These are phyloP conservation scores for Drosophila sordidula DNA, from an alignment of 2,888 invertebrate species.

Conservation along the genomic window DNA sequence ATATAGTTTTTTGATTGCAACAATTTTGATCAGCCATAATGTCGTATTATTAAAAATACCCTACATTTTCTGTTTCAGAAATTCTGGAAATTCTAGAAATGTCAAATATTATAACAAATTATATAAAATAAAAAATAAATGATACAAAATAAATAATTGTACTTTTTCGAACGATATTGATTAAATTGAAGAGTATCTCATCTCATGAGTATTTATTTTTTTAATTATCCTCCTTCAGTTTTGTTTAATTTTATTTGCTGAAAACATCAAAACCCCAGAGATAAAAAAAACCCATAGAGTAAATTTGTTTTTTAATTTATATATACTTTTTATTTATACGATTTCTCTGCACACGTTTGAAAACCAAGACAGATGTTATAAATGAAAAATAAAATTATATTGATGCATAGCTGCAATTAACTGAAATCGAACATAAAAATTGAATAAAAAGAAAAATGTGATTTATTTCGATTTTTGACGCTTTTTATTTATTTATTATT, in stretches of 20 bases:
- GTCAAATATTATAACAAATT: no score
- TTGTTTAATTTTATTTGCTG: no score
- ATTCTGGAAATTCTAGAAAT: no score
- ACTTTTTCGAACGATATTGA: no score
- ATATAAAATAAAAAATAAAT: no score
- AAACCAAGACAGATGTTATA: constrained; percentile 26
- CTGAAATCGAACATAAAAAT: constrained; percentile 11
- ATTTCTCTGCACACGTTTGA: constrained; percentile 68
- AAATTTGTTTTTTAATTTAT: constrained; percentile 57
- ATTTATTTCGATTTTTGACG: constrained; percentile 37
- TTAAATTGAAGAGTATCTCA: no score
- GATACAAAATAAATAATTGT: no score
- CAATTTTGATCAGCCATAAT: no score
- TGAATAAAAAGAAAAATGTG: constrained; percentile 20
- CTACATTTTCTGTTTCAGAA: no score
- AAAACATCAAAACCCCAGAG: not conserved
- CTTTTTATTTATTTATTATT: constrained; percentile 58
- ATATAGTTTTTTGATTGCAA: no score
- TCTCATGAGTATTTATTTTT: no score
- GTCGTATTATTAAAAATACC: no score
- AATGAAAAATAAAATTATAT: constrained; percentile 12
- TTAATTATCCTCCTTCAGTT: not conserved
- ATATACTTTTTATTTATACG: constrained; percentile 76
- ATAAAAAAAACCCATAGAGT: constrained; percentile 6
- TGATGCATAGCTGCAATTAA: not conserved